These are phyloP conservation scores for Panzeria rudis DNA, from an alignment of 2,888 invertebrate genomes.

Conservation along the genomic window DNA sequence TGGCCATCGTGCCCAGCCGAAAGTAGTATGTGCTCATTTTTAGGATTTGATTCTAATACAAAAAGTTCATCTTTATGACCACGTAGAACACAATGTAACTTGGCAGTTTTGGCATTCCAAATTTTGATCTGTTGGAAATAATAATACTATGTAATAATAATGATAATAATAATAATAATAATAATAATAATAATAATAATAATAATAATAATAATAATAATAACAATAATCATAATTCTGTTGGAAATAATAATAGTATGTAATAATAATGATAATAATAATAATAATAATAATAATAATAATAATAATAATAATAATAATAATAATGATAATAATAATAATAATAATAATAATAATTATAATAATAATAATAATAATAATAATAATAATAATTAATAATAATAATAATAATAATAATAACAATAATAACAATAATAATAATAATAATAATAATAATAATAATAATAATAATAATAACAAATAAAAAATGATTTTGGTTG, in stretches of 20 bases:
- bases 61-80: slow-evolving; percentile 97
- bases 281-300: background rate
- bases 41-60: slow-evolving; percentile 96
- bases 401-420: background rate
- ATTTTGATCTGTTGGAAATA: slow-evolving; percentile 85
- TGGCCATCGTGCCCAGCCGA: slow-evolving; percentile 99
- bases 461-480: background rate
- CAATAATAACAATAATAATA: background rate
- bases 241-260: background rate
- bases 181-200: slow-evolving; percentile 1
- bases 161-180: background rate
- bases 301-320: background rate
- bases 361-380: background rate
- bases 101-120: slow-evolving; percentile 90
- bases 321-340: background rate
- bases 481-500: background rate
- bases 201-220: background rate
- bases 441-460: background rate
- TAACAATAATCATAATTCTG: background rate
- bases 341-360: too few species aligned
- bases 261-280: background rate
- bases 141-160: background rate
- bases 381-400: too few species aligned
- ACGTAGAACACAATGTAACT: slow-evolving; percentile 87
- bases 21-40: slow-evolving; percentile 91